Evolutionary conservation across 2,888 invertebrate species (phyloP), one percentile per base, ranked within the genome.

Genomic region (Parelbella ahira): DNA sequence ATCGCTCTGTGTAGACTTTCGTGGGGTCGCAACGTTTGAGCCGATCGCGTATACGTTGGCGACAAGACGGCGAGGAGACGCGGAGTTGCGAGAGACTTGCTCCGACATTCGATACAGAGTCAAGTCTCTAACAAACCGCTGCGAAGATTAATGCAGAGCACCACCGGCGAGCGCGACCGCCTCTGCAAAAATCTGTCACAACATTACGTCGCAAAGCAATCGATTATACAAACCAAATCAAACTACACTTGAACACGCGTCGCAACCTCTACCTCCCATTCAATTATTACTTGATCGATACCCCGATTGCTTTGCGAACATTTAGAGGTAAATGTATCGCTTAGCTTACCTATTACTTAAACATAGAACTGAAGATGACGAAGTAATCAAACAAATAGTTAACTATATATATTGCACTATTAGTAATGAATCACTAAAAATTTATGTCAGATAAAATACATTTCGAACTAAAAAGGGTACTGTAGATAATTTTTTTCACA

Each of bases 1-100:
- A 88, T 83, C 81, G 65, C 76, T 74, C 68, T 64, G 64, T 77
- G 84, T 69, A 76, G 74, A 78, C 73, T 63, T 62, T 59, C 58
- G 67, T 58, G 55, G 61, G 68, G 37, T 60, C 67, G 45, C 46
- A 41, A 29, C 36, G 43, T 48, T 37, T 48, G 50, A 38, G 37
- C 55, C 44, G 30, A 20, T 24, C 30, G 20, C 34, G 42, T 15
- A 0, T 27, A 9, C 13, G 21, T 20, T 41, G 46, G 32, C 29
- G 33, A 44, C 32, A 45, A 34, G 29, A 37, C 33, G 56, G 62
- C 60, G 74, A 59, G 59, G 71, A 60, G 53, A 48, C 51, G 64
- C 71, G 66, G 74, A 56, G 53, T 75, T 77, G 73, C 74, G 50
- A 73, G 60, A 66, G 67, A 66, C 74, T 68, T 55, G 51, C 76